phyloP scores from a whole-genome alignment of 2,888 invertebrate species.

The Tinea semifulvella region DNA sequence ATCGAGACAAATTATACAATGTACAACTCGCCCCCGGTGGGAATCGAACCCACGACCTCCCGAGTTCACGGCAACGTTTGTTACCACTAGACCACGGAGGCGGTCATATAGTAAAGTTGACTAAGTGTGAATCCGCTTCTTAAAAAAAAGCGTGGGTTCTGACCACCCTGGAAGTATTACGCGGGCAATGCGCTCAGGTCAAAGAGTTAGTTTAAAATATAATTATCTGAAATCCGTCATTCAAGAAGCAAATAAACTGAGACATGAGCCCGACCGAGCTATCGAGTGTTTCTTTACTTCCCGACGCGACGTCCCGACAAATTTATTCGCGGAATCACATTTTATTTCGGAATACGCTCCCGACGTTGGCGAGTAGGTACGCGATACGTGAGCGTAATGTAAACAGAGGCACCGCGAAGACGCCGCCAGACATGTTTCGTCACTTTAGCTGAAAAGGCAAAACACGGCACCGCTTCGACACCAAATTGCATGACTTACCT shows the following conservation, averaged over 20 bases:
- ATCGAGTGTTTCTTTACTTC: conserved; percentile 27
- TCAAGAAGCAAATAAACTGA: not conserved
- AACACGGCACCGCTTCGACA: conserved; percentile 31
- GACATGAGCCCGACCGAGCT: conserved; percentile 18
- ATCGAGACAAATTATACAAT: too few relatives aligned
- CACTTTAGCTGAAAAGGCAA: conserved; percentile 42
- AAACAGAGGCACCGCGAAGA: conserved; percentile 27
- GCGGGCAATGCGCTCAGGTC: too few relatives aligned
- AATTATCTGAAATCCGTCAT: not conserved
- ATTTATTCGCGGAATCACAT: conserved; percentile 37
- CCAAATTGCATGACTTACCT: conserved; percentile 30
- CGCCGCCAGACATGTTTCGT: conserved; percentile 49
- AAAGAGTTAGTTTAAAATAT: too few relatives aligned
- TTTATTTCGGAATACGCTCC: conserved; percentile 33
- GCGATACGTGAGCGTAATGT: conserved; percentile 43
- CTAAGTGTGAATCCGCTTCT: too few relatives aligned
- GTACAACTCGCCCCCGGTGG: too few relatives aligned
- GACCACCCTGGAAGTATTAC: too few relatives aligned
- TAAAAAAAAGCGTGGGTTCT: too few relatives aligned
- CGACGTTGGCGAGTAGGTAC: conserved; percentile 23
- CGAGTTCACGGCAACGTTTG: too few relatives aligned
- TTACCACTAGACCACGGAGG: too few relatives aligned
- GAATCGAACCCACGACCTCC: too few relatives aligned
- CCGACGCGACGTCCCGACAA: conserved; percentile 27
- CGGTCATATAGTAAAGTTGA: too few relatives aligned